Conservation (phyloP, 2,888 invertebrate genomes). For the Diloba caeruleocephala region DNA sequence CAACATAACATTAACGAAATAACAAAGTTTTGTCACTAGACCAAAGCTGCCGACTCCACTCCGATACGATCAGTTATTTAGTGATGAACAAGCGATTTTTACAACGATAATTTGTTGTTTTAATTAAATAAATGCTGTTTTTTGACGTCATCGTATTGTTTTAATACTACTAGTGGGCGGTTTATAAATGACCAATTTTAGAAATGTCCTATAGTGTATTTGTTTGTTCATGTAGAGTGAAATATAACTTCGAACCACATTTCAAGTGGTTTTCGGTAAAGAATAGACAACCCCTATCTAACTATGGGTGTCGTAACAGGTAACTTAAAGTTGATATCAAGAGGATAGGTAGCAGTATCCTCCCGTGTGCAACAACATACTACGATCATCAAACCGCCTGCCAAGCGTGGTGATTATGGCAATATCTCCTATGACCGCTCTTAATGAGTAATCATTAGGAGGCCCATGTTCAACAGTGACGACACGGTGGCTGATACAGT, state of each 20-base stretch:
- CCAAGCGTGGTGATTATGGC: too few relatives aligned
- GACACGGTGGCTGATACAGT: too few relatives aligned
- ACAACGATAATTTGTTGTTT: conserved; percentile 43
- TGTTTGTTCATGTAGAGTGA: neutral
- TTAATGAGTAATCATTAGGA: too few relatives aligned
- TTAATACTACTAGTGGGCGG: conserved; percentile 21
- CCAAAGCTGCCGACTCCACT: conserved; percentile 27
- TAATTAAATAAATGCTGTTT: conserved; percentile 55
- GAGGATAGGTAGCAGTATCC: too few relatives aligned
- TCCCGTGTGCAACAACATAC: too few relatives aligned
- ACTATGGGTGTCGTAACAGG: too few relatives aligned
- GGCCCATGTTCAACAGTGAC: too few relatives aligned
- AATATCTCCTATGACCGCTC: too few relatives aligned
- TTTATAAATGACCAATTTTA: conserved; percentile 34
- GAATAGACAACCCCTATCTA: too few relatives aligned
- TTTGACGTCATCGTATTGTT: conserved; percentile 34
- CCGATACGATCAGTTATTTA: conserved; percentile 54
- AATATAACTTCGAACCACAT: neutral
- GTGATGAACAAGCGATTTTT: conserved; percentile 50
- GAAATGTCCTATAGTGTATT: neutral
- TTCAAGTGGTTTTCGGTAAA: too few relatives aligned
- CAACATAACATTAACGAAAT: conserved; percentile 38
- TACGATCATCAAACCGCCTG: too few relatives aligned
- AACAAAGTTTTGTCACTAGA: conserved; percentile 28
- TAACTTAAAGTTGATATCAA: too few relatives aligned